phyloP scores from a whole-genome alignment of 2,888 invertebrate species.

The Apeira syringaria region DNA sequence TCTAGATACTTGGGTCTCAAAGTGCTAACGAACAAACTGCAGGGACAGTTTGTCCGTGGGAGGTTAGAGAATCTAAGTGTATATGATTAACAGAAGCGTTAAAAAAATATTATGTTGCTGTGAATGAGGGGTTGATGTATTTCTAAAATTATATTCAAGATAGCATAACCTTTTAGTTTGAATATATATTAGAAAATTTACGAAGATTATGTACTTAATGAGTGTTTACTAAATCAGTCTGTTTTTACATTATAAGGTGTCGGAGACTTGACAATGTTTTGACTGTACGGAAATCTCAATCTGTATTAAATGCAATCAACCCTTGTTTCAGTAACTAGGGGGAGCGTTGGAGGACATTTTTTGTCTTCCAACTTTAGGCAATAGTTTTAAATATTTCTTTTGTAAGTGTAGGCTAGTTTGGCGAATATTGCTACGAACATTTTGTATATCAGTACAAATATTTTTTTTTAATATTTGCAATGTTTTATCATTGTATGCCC shows the following conservation, averaged over 20 bases:
- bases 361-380: conserved; percentile 50
- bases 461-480: conserved; percentile 53
- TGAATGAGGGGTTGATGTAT: conserved; percentile 6
- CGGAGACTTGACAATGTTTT: too few species aligned
- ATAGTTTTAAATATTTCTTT: conserved; percentile 53
- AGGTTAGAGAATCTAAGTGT: too few species aligned
- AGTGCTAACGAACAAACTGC: too few species aligned
- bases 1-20: too few species aligned
- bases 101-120: conserved; percentile 33
- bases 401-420: conserved; percentile 63
- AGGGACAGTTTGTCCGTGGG: too few species aligned
- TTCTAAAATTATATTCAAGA: neutral
- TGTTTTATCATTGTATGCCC: conserved; percentile 53
- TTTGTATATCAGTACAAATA: conserved; percentile 81
- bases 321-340: conserved; percentile 32
- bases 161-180: too few species aligned
- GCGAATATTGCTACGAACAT: conserved; percentile 56
- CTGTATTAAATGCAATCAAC: conserved; percentile 43
- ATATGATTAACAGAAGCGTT: conserved; percentile 48
- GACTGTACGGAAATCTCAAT: neutral
- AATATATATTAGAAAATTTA: too few species aligned
- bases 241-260: neutral
- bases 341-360: conserved; percentile 43
- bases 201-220: conserved; percentile 1
- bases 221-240: neutral